Conservation (phyloP, 53 echinoderm and acorn worm species). For the Apostichopus leukothele region DNA sequence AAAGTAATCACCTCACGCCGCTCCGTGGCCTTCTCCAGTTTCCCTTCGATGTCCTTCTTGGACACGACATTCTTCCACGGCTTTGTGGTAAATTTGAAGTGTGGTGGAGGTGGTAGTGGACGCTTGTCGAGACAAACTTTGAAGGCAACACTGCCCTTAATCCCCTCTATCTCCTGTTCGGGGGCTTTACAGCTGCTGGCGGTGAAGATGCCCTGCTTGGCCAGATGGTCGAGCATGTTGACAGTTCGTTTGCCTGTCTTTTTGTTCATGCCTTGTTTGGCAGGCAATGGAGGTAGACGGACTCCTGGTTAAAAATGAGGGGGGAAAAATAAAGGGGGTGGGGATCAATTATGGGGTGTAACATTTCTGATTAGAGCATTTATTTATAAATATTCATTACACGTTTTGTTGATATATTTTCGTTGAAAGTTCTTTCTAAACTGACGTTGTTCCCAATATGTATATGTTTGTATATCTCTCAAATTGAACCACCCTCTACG, state of each 20-base stretch:
- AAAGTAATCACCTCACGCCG: background rate
- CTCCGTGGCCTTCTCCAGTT: constrained; percentile 17
- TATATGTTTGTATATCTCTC: too few relatives aligned
- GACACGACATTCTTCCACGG: background rate
- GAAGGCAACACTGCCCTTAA: constrained; percentile 5
- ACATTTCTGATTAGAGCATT: too few relatives aligned
- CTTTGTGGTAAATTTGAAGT: background rate
- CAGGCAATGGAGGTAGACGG: background rate
- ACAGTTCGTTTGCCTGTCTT: constrained; percentile 12
- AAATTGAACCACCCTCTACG: too few relatives aligned
- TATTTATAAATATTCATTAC: too few relatives aligned
- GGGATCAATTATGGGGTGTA: too few relatives aligned
- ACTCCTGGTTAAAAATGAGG: background rate
- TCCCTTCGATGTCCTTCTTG: constrained; percentile 15
- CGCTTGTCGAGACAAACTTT: background rate
- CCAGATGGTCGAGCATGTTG: constrained; percentile 30
- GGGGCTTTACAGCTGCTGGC: background rate
- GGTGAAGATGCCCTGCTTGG: constrained; percentile 19
- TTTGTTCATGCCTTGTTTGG: background rate
- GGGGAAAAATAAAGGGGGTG: too few relatives aligned
- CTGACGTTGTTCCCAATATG: too few relatives aligned
- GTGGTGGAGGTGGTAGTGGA: background rate
- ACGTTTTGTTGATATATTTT: too few relatives aligned
- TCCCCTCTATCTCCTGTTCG: background rate
- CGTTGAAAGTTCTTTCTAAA: too few relatives aligned